Evolutionary conservation across 2,797 vertebrate genomes (phyloP).

Genomic region (Psittacula echo): DNA sequence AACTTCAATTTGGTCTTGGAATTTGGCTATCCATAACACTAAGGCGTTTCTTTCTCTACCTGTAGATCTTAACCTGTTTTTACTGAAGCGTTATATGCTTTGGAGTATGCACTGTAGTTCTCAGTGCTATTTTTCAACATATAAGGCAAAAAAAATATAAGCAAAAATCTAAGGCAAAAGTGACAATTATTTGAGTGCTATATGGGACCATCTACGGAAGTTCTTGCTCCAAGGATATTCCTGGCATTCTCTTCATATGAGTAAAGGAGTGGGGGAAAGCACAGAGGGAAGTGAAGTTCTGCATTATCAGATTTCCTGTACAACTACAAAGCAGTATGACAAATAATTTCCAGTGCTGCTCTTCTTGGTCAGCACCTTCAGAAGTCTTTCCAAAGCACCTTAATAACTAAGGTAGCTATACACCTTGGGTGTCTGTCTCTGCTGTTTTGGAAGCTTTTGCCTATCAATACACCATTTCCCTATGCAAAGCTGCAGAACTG

Average conservation of each 20-base stretch:
- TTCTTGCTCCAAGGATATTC: not conserved
- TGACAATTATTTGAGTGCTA: fast-evolving
- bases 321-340: not conserved
- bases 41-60: not conserved
- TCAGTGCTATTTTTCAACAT: not conserved
- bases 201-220: not conserved
- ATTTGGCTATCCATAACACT: not conserved
- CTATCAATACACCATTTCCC: not conserved
- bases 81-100: not conserved
- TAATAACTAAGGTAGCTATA: not conserved
- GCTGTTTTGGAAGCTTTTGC: not conserved
- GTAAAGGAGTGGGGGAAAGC: not conserved
- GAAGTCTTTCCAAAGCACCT: slow-evolving; percentile 15
- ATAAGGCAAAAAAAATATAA: not conserved
- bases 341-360: not conserved
- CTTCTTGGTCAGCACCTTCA: not conserved
- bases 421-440: not conserved
- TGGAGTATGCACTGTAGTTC: not conserved
- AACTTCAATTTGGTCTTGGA: not conserved
- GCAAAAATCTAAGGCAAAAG: not conserved
- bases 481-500: not conserved
- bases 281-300: not conserved
- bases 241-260: not conserved
- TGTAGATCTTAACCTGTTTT: not conserved
- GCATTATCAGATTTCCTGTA: not conserved